Evolutionary conservation across 2,797 vertebrate species (phyloP).

Genomic region (Gallinago solitaria): DNA sequence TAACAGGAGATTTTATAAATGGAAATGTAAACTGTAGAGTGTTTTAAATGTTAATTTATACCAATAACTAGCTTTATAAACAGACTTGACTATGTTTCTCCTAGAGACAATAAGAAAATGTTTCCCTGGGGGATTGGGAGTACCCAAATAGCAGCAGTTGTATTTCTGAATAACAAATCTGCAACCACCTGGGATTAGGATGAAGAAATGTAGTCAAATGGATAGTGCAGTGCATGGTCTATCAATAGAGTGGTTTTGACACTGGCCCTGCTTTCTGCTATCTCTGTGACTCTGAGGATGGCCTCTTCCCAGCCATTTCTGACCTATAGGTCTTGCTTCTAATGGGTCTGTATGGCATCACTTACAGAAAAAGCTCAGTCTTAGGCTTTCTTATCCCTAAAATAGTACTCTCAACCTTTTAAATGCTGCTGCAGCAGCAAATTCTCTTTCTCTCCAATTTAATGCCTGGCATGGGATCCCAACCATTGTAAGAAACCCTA

Average conservation of each 20-base stretch:
- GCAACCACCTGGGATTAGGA: not conserved
- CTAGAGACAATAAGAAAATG: not conserved
- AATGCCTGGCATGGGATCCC: not conserved
- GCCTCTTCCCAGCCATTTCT: not conserved
- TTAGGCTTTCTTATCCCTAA: not conserved
- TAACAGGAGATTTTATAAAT: conserved; percentile 53
- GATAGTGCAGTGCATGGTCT: accelerated
- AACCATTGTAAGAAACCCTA: not conserved
- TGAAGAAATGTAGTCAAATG: not conserved
- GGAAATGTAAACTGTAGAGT: conserved; percentile 12
- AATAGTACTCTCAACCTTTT: not conserved
- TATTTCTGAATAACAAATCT: not conserved
- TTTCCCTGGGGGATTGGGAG: not conserved
- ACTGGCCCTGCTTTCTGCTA: not conserved
- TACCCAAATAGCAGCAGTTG: not conserved
- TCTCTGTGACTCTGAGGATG: not conserved
- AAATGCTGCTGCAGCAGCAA: not conserved
- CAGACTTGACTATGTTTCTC: not conserved
- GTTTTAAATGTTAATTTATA: conserved; percentile 45
- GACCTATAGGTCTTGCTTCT: not conserved
- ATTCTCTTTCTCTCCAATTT: not conserved
- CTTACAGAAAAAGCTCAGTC: not conserved
- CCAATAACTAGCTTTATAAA: conserved; percentile 15
- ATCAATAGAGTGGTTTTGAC: not conserved
- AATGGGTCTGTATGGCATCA: not conserved